Evolutionary conservation across 2,888 invertebrate species (phyloP).

Genomic region (Sepioteuthis lessoniana): DNA sequence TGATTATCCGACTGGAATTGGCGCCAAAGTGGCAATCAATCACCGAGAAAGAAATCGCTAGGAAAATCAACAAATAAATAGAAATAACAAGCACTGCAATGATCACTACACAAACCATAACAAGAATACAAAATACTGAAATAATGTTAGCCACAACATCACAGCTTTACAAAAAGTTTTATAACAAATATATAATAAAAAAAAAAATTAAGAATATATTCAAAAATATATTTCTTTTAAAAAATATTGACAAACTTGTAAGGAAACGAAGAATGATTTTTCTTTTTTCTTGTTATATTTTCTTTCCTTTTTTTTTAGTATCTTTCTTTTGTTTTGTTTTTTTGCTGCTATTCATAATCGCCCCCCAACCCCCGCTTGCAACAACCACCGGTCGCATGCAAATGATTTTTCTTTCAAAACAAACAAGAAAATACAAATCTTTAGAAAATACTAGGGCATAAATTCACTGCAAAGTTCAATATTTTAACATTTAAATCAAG

Average conservation of each 20-base stretch:
- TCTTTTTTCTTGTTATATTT: background rate
- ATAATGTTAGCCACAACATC: background rate
- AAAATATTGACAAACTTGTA: background rate
- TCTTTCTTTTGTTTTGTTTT: too few relatives aligned
- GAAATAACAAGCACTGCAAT: background rate
- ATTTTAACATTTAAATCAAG: background rate
- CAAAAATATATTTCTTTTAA: background rate
- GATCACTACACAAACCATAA: background rate
- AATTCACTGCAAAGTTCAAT: background rate
- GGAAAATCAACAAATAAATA: background rate
- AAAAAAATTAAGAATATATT: background rate
- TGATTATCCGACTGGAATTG: conserved; percentile 33
- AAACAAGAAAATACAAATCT: background rate
- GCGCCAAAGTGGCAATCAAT: conserved; percentile 9
- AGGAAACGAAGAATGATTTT: background rate
- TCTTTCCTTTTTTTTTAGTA: background rate
- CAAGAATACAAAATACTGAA: background rate
- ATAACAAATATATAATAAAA: background rate
- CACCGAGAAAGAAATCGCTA: background rate
- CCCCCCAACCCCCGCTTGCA: too few relatives aligned
- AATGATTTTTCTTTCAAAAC: background rate
- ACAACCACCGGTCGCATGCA: background rate
- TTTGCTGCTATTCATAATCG: background rate
- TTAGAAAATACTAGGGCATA: background rate
- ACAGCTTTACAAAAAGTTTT: background rate